Conservation (phyloP, 2,888 invertebrate species). For the Leptinotarsa haldemani region DNA sequence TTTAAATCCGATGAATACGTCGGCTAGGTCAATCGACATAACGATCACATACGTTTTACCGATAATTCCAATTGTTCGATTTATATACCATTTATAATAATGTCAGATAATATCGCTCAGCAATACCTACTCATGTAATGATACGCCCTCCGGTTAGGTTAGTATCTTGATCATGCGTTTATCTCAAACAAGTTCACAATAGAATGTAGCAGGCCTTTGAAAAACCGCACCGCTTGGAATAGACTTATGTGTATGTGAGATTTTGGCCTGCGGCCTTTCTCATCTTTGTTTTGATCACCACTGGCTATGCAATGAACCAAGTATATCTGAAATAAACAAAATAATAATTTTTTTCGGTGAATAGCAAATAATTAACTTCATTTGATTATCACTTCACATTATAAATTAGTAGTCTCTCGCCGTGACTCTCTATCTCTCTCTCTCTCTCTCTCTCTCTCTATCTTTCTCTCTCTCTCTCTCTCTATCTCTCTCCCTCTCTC, state of each 20-base stretch:
- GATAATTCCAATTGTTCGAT: constrained; percentile 24
- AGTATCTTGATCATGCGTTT: constrained; percentile 36
- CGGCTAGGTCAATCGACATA: neutral
- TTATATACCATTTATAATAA: constrained; percentile 23
- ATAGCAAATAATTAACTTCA: too few species aligned
- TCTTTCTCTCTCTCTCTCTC: too few species aligned
- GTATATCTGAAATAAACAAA: neutral
- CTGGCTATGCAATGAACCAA: too few species aligned
- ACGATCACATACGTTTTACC: constrained; percentile 6
- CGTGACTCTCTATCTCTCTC: too few species aligned
- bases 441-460: too few species aligned
- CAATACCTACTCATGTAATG: constrained; percentile 42
- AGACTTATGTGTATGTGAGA: neutral
- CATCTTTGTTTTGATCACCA: neutral
- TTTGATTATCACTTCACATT: too few species aligned
- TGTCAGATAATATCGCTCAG: constrained; percentile 37
- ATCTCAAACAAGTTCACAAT: constrained; percentile 38
- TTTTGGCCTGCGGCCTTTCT: neutral
- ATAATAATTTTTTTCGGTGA: too few species aligned
- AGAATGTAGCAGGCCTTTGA: constrained; percentile 32
- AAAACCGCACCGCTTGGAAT: constrained; percentile 21
- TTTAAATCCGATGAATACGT: constrained; percentile 2
- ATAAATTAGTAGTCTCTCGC: too few species aligned
- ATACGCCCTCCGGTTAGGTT: constrained; percentile 38
- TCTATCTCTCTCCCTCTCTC: too few species aligned